Evolutionary conservation across 2,113 vertebrate genomes (phyloP), one percentile per base, ranked within the genome.

Genomic region (Anolis sagrei): DNA sequence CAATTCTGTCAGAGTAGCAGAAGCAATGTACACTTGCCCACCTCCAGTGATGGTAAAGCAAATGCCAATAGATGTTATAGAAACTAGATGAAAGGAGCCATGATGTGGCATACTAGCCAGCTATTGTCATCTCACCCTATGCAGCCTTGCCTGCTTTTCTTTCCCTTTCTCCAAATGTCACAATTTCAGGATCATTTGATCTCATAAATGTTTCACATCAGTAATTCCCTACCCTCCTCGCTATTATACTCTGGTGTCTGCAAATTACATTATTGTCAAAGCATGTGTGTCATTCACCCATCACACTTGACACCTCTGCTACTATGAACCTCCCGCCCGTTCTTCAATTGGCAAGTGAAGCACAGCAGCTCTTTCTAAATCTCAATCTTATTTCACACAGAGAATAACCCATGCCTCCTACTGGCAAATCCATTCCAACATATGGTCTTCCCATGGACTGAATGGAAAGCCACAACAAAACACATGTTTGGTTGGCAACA

Each of bases 251-350:
- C 1, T 80, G 7, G 86, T 0, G 32, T 4, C 69, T 91, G 87
- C 72, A 90, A 7, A 1, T 1, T 6, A 29, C 54, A 2, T 79
- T 27, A 0, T 88, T 83, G 91, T 29, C 87, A 29, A 69, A 0
- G 73, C 82, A 90, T 90, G 88, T 69, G 85, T 92, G 88, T 87
- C 92, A 87, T 87, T 1, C 78, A 49, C n/a, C 81, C 79, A 0
- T 85, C 91, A 62, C 75, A 1, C 0, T 87, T 86, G 1, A 3
- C 1, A 1, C 74, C 34, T 83, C 76, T 68, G 27, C 48, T 68
- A 74, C 68, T 79, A 79, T 64, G 69, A 74, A 36, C 78, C 62
- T 34, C 58, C n/a, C 54, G 18, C 54, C 54, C 54, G 18, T 58
- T 58, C 51, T 23, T 78, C n/a, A 34, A 64, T 32, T 69, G 76